Evolutionary conservation across 2,113 vertebrate species (phyloP).

Genomic region (Dunckerocampus dactyliophorus): DNA sequence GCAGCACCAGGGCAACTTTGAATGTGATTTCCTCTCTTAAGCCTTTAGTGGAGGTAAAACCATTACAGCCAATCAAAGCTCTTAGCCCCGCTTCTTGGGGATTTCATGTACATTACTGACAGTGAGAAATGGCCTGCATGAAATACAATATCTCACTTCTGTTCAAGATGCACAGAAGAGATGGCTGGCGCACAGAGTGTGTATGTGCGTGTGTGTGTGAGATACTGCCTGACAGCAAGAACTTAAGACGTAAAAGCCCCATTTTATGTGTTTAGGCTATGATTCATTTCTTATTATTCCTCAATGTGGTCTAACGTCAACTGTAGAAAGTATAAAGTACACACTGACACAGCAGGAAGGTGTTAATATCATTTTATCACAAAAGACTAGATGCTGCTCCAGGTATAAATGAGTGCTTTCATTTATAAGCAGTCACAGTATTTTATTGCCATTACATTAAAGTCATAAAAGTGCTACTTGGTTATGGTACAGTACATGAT

Average conservation of each 20-base stretch:
- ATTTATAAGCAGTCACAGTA: too few relatives aligned
- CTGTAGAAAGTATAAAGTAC: too few relatives aligned
- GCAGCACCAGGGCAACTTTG: conserved; percentile 48
- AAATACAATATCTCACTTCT: conserved; percentile 74
- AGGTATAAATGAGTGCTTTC: too few relatives aligned
- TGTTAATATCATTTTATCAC: too few relatives aligned
- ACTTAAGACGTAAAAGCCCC: conserved; percentile 5
- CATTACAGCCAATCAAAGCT: conserved; percentile 70
- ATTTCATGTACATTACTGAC: conserved; percentile 76
- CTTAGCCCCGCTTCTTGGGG: conserved; percentile 66
- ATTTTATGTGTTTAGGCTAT: not conserved
- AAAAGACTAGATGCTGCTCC: too few relatives aligned
- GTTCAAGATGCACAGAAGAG: conserved; percentile 39
- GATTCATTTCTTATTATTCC: not conserved
- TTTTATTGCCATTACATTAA: too few relatives aligned
- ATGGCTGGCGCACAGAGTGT: not conserved
- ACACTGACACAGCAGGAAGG: too few relatives aligned
- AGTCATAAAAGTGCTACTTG: too few relatives aligned
- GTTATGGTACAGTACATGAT: too few relatives aligned
- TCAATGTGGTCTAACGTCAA: not conserved
- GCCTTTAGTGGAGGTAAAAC: conserved; percentile 66
- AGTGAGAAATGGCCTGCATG: conserved; percentile 74
- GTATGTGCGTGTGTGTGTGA: too few relatives aligned
- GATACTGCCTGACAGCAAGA: conserved; percentile 2
- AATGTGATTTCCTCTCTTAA: conserved; percentile 72